Evolutionary conservation across 2,113 vertebrate genomes (phyloP), one percentile per base, ranked within the genome.

Genomic region (Anolis carolinensis): DNA sequence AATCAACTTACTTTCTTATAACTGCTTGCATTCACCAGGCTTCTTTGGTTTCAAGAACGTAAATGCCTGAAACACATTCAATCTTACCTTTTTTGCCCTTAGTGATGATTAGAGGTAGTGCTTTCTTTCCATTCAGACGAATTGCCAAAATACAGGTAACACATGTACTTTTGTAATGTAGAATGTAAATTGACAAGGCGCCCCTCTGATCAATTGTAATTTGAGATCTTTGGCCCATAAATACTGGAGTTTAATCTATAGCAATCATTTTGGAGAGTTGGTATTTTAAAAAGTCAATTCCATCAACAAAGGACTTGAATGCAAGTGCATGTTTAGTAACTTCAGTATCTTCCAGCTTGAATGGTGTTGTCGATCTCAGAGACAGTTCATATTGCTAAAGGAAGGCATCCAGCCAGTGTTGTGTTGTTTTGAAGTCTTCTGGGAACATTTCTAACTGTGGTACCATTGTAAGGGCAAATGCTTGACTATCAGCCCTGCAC

Each of bases 31-130:
- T 68, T 23, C 25, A 68, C 67, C 27, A 90, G 50, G 50, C 48
- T 2, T 76, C 7, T 72, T 72, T n/a, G n/a, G 70, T 72, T 72
- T n/a, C 70, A 72, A 72, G 70, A 72, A 34, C 68, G 16, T 71
- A 71, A 71, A 71, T 71, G 68, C 68, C 27, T n/a, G 68, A 71
- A 32, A 71, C 70, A 72, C 32, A 34, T 72, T 72, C 70, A 72
- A 72, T 72, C 70, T 72, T 72, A 72, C 18, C n/a, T 72, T 72
- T 34, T n/a, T 72, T 72, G 70, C 70, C 70, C 70, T 72, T 72
- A 72, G 30, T 72, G 70, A 72, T 72, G 32, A 72, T 72, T 34
- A 72, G 70, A 72, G 11, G 70, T 72, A n/a, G 10, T n/a, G 70
- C 70, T 72, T 72, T 72, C 70, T 72, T 72, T 72, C 70, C 70